These are phyloP conservation scores for Eristalinus sepulchralis DNA, from an alignment of 2,888 invertebrate species.

Conservation along the genomic window DNA sequence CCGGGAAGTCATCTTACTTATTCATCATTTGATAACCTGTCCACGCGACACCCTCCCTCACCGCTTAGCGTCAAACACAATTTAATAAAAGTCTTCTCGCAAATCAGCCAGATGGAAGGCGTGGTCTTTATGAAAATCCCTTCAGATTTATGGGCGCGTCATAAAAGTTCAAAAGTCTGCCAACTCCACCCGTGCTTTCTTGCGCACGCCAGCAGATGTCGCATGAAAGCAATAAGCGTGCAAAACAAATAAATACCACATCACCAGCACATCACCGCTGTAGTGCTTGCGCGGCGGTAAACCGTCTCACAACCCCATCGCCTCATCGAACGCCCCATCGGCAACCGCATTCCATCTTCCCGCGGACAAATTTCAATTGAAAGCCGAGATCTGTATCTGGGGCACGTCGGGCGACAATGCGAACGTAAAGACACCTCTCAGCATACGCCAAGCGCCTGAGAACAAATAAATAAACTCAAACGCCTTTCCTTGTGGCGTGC, in stretches of 20 bases:
- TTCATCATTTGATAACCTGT: constrained; percentile 6
- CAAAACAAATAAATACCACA: constrained; percentile 41
- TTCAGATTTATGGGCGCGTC: constrained; percentile 11
- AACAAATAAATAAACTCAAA: constrained; percentile 68
- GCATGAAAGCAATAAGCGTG: constrained; percentile 26
- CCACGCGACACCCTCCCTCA: neutral
- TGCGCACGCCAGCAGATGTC: constrained; percentile 28
- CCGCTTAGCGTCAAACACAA: neutral
- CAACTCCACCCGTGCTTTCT: neutral
- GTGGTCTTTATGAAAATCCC: constrained; percentile 35
- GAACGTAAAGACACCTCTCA: neutral
- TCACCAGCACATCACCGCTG: constrained; percentile 25
- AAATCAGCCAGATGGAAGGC: neutral
- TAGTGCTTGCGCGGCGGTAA: constrained; percentile 8
- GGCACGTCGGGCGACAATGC: constrained; percentile 10
- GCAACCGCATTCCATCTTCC: neutral
- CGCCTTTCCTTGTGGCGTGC: neutral
- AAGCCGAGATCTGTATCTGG: constrained; percentile 43
- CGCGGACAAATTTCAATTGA: constrained; percentile 55
- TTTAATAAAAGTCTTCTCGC: constrained; percentile 33
- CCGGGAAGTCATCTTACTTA: neutral
- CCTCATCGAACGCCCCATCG: neutral
- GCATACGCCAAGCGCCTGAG: constrained; percentile 36
- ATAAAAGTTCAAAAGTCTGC: constrained; percentile 16
- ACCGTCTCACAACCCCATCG: neutral